phyloP scores from a whole-genome alignment of 2,797 vertebrate genomes.

The Coregonus sp. region DNA sequence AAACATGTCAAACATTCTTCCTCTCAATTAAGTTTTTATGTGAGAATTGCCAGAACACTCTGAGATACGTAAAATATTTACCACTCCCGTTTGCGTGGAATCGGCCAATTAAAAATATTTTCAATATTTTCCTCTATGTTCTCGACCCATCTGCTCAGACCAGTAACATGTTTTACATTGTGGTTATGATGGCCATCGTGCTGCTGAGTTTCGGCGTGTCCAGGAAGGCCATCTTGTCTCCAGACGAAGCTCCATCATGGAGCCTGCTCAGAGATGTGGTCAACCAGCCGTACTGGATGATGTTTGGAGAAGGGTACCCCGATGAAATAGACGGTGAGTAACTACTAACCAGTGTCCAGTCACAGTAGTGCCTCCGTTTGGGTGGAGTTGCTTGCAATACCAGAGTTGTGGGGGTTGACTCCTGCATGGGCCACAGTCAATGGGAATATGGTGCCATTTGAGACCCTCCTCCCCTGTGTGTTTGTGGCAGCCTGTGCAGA shows the following conservation, averaged over 20 bases:
- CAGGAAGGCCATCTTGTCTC: conserved; percentile 92
- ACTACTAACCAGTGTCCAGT: not conserved
- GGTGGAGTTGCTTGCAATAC: not conserved
- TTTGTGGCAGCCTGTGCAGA: conserved; percentile 80
- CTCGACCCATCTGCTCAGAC: conserved; percentile 73
- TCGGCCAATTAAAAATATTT: not conserved
- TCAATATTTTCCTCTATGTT: conserved; percentile 5
- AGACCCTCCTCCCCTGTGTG: conserved; percentile 29
- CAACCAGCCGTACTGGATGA: conserved; percentile 98
- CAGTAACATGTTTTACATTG: conserved; percentile 97
- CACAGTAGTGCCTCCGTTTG: not conserved
- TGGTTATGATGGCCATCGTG: conserved; percentile 96
- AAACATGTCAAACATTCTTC: too few relatives aligned
- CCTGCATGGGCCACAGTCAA: not conserved
- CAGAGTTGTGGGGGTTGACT: not conserved
- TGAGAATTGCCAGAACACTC: too few relatives aligned
- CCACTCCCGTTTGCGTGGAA: too few relatives aligned
- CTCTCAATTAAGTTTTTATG: too few relatives aligned
- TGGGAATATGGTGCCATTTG: not conserved
- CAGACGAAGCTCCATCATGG: conserved; percentile 90
- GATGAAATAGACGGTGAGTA: conserved; percentile 85
- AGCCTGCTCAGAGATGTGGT: conserved; percentile 86
- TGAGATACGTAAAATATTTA: too few relatives aligned
- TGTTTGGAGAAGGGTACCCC: conserved; percentile 96
- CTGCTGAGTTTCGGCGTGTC: conserved; percentile 93